Conservation (phyloP, 2,113 vertebrate species). For the Ibidorhyncha struthersii region DNA sequence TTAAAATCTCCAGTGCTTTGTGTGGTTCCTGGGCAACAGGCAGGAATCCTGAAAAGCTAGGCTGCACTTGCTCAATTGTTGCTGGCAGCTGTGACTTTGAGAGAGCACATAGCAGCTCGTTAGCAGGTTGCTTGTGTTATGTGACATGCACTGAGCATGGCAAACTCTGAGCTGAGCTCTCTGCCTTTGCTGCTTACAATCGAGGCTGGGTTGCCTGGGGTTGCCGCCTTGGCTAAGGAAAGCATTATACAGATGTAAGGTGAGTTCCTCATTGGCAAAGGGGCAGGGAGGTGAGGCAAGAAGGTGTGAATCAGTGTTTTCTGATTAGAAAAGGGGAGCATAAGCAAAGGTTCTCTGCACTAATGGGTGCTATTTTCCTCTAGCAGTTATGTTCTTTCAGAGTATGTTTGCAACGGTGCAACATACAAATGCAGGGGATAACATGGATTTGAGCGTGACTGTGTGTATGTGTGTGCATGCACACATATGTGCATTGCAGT, state of each 20-base stretch:
- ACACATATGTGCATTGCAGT: neutral
- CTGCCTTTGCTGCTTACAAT: neutral
- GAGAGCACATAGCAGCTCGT: conserved; percentile 58
- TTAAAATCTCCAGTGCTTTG: conserved; percentile 69
- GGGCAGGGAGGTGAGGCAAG: conserved; percentile 9
- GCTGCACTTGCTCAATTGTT: conserved; percentile 75
- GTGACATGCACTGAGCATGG: conserved; percentile 59
- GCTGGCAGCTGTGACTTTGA: conserved; percentile 72
- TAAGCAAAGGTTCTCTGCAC: neutral
- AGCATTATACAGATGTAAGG: neutral
- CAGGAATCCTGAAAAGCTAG: conserved; percentile 75
- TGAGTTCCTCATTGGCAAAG: neutral
- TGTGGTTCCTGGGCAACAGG: conserved; percentile 79
- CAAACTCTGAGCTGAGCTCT: conserved; percentile 15
- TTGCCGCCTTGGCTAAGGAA: neutral
- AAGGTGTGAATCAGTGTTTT: neutral
- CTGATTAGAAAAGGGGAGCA: neutral
- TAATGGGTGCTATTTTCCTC: neutral
- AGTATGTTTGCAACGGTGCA: neutral
- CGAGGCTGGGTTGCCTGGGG: neutral
- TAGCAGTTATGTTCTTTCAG: neutral
- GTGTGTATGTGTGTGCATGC: neutral
- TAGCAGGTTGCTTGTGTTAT: conserved; percentile 68
- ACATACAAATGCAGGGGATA: neutral
- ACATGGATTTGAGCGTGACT: neutral